Conservation (phyloP, 2,888 invertebrate species). For the Cephus rjabovi region DNA sequence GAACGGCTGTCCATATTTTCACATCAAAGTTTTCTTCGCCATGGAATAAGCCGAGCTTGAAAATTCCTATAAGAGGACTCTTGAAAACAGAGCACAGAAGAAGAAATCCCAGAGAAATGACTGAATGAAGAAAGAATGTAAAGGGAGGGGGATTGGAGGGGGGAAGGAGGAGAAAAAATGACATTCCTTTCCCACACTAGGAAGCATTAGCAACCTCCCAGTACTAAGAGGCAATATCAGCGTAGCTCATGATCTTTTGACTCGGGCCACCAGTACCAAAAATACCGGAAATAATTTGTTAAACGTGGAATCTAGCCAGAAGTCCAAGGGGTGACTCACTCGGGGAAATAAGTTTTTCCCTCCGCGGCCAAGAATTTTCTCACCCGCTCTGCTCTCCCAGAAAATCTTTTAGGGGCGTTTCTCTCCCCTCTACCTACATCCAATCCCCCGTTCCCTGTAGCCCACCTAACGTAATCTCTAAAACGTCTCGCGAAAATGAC, state of each 20-base stretch:
- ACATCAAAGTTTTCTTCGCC: background rate
- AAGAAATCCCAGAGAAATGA: background rate
- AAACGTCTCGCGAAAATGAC: constrained; percentile 3
- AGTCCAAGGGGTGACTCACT: background rate
- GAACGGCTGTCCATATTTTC: background rate
- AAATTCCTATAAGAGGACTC: background rate
- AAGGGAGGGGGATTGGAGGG: background rate
- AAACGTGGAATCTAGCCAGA: background rate
- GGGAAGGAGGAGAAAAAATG: background rate
- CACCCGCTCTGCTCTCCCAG: background rate
- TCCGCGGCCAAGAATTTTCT: background rate
- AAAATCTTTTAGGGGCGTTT: background rate
- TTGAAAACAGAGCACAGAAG: background rate
- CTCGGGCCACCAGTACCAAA: constrained; percentile 2
- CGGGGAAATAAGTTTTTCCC: background rate
- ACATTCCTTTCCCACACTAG: background rate
- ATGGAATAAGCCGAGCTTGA: background rate
- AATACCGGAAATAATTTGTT: constrained; percentile 12
- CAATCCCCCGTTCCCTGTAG: background rate
- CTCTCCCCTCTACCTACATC: background rate
- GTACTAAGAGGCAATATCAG: background rate
- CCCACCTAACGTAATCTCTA: background rate
- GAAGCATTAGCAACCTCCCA: background rate
- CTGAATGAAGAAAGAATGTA: background rate
- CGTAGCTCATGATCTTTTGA: background rate